These are phyloP conservation scores for Tetragonula clypearis DNA, from an alignment of 1,140 invertebrate species.

Conservation along the genomic window DNA sequence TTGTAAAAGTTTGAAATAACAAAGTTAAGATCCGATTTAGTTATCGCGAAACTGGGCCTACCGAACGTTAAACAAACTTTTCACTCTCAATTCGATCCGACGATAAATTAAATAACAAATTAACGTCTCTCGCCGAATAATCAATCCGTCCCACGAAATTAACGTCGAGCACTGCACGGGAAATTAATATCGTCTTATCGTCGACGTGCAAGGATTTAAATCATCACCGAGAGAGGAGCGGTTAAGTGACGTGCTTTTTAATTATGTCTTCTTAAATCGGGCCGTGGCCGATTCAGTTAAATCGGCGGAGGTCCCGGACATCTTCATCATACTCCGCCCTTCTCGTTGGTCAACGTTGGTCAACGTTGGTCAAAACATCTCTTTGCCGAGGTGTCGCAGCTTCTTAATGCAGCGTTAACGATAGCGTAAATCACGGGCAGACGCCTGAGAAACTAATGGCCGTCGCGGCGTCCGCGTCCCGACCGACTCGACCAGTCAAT, in stretches of 20 bases:
- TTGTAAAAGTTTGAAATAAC: too few species aligned
- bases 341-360: background rate
- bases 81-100: too few species aligned
- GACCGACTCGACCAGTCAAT: conserved; percentile 27
- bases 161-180: background rate
- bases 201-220: background rate
- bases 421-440: conserved; percentile 54
- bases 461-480: background rate
- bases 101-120: conserved; percentile 5
- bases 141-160: background rate
- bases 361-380: conserved; percentile 39
- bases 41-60: background rate
- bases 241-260: conserved; percentile 21
- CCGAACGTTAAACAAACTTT: background rate
- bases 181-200: background rate
- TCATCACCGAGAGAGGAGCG: background rate
- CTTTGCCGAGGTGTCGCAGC: conserved; percentile 36
- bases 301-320: background rate
- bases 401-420: conserved; percentile 55
- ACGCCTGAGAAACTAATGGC: conserved; percentile 41
- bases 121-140: background rate
- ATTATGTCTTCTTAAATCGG: conserved; percentile 21
- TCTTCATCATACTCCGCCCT: background rate
- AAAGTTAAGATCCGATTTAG: background rate
- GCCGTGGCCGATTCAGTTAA: conserved; percentile 14